Conservation (phyloP, 2,113 vertebrate species). For the Sterrhoptilus dennistouni region DNA sequence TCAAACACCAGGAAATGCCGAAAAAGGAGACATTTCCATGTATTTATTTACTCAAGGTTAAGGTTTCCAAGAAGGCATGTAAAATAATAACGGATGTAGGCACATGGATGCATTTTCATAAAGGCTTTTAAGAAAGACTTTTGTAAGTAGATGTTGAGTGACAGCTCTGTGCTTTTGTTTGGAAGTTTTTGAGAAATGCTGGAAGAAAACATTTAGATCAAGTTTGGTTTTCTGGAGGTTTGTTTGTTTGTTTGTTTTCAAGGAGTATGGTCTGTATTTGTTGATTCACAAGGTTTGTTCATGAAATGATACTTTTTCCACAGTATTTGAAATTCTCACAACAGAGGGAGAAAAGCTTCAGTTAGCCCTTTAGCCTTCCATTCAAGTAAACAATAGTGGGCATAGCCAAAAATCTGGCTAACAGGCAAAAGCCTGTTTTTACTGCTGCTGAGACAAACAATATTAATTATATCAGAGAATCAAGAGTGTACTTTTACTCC, state of each 20-base stretch:
- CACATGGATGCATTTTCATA: neutral
- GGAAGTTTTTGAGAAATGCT: neutral
- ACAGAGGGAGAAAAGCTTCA: neutral
- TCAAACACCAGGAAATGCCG: neutral
- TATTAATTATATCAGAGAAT: neutral
- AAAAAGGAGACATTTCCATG: neutral
- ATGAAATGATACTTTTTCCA: neutral
- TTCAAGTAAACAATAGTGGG: constrained; percentile 7
- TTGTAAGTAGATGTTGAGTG: fast-evolving
- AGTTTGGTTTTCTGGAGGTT: neutral
- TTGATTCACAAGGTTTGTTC: neutral
- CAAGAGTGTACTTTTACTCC: neutral
- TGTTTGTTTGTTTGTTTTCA: neutral
- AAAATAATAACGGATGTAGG: neutral
- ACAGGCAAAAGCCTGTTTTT: constrained; percentile 19
- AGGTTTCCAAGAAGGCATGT: neutral
- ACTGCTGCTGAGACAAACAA: neutral
- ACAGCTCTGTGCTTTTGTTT: neutral
- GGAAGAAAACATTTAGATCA: neutral
- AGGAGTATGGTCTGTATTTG: neutral
- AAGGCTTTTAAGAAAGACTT: neutral
- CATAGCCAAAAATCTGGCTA: neutral
- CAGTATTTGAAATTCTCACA: neutral
- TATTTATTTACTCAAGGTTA: neutral
- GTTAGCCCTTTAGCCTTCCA: neutral